Percentiles rank a stretch among this genome's conserved stretches.
phyloP scores from a whole-genome alignment of 1,140 invertebrate genomes.

The Drosophila cardini region DNA sequence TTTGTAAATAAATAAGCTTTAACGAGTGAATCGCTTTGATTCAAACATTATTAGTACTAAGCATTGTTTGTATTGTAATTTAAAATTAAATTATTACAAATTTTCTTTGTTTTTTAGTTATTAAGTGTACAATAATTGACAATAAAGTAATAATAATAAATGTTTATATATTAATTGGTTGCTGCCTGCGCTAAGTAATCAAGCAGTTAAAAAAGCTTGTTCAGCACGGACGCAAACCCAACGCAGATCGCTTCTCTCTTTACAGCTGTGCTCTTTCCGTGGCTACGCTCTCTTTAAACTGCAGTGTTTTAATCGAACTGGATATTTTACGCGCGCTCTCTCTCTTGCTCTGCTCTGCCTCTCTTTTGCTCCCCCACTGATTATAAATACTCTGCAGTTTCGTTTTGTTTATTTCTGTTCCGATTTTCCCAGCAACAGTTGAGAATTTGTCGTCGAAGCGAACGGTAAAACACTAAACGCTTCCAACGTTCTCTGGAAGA shows the following conservation, averaged over 20 bases:
- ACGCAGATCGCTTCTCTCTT: constrained; percentile 21
- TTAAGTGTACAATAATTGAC: constrained; percentile 62
- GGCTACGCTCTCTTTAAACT: background rate
- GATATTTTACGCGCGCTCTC: constrained; percentile 27
- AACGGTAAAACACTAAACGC: constrained; percentile 54
- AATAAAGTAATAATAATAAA: constrained; percentile 33
- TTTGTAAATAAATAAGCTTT: constrained; percentile 78
- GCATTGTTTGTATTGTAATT: constrained; percentile 69
- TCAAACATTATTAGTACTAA: constrained; percentile 56
- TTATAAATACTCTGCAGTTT: constrained; percentile 32
- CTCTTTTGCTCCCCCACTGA: constrained; percentile 26
- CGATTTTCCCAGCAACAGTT: constrained; percentile 66
- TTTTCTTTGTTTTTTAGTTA: constrained; percentile 62
- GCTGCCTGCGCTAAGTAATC: background rate
- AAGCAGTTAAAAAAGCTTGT: background rate
- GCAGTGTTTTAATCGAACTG: constrained; percentile 19
- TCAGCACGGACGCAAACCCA: constrained; percentile 12
- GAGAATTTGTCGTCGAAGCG: constrained; percentile 50
- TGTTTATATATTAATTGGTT: background rate
- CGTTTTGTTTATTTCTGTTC: constrained; percentile 68
- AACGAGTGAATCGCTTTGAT: constrained; percentile 54
- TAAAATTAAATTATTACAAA: constrained; percentile 58
- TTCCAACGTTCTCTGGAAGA: constrained; percentile 42
- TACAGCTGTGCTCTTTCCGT: background rate
- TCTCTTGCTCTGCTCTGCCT: constrained; percentile 1